Evolutionary conservation across 2,113 vertebrate genomes (phyloP).

Genomic region (Delphinapterus leucas): DNA sequence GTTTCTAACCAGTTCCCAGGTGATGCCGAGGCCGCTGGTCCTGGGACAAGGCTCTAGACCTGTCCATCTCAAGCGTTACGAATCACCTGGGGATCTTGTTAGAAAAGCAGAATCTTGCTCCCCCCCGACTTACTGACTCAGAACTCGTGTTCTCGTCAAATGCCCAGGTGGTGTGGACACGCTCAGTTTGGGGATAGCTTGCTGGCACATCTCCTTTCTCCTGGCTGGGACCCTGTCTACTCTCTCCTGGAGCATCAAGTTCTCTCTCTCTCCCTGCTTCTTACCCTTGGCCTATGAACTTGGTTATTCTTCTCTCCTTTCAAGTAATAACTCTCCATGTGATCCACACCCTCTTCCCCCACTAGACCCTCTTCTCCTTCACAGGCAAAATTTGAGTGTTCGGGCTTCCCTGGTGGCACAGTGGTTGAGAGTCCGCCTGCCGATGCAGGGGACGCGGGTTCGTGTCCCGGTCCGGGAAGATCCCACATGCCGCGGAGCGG

Average conservation of each 20-base stretch:
- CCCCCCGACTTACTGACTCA: background rate
- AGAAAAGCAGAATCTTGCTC: background rate
- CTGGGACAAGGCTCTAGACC: background rate
- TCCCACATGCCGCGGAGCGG: too few relatives aligned
- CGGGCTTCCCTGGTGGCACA: too few relatives aligned
- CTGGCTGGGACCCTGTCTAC: background rate
- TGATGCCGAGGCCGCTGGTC: background rate
- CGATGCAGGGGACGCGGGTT: too few relatives aligned
- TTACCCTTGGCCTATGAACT: background rate
- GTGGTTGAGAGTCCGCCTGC: too few relatives aligned
- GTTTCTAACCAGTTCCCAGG: background rate
- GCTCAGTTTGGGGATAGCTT: too few relatives aligned
- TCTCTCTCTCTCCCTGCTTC: background rate
- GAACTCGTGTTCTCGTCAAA: rapidly evolving
- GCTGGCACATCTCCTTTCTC: background rate
- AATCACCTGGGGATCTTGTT: background rate
- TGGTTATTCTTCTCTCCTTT: background rate
- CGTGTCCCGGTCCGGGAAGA: too few relatives aligned
- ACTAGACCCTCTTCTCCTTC: background rate
- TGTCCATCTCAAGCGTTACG: background rate
- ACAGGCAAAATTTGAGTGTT: background rate
- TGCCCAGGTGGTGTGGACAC: background rate
- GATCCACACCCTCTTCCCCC: background rate
- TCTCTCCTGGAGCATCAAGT: background rate
- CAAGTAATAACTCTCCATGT: background rate